phyloP scores from a whole-genome alignment of 2,888 invertebrate species.

The Ypsolopha scabrella region DNA sequence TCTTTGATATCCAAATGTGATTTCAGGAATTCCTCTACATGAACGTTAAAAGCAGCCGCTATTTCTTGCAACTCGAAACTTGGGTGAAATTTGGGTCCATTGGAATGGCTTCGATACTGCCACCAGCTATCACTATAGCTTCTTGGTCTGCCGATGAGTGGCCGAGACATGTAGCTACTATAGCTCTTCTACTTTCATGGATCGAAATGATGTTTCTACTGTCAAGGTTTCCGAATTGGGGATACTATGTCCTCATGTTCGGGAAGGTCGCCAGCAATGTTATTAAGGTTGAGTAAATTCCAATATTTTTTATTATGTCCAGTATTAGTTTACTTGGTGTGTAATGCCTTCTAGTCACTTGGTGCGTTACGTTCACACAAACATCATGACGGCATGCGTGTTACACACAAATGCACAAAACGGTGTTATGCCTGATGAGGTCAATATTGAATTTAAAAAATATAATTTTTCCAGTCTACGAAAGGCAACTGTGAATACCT shows the following conservation, averaged over 20 bases:
- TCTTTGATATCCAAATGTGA: not conserved
- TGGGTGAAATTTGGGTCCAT: conserved; percentile 67
- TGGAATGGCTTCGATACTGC: conserved; percentile 48
- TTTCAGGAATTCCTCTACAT: conserved; percentile 66
- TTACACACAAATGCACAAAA: no score
- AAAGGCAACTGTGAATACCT: no score
- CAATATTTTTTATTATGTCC: no score
- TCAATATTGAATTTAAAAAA: no score
- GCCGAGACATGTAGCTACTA: conserved; percentile 61
- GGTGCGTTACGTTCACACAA: no score
- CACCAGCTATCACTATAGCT: conserved; percentile 33
- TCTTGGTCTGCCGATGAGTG: conserved; percentile 32
- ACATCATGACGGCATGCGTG: no score
- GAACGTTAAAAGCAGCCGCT: conserved; percentile 56
- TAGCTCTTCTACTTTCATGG: conserved; percentile 67
- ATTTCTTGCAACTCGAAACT: conserved; percentile 65
- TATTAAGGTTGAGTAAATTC: conserved; percentile 36
- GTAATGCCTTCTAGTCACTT: no score
- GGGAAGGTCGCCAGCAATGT: conserved; percentile 70
- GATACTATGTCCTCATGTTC: conserved; percentile 72
- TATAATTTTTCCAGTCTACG: no score
- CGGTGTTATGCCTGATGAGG: no score
- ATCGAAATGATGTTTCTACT: conserved; percentile 68
- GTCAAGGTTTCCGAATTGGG: conserved; percentile 69
- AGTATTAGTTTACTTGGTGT: no score